These are phyloP conservation scores for Zhuqinia jingwanae DNA, from an alignment of 2,888 invertebrate species.

Conservation along the genomic window DNA sequence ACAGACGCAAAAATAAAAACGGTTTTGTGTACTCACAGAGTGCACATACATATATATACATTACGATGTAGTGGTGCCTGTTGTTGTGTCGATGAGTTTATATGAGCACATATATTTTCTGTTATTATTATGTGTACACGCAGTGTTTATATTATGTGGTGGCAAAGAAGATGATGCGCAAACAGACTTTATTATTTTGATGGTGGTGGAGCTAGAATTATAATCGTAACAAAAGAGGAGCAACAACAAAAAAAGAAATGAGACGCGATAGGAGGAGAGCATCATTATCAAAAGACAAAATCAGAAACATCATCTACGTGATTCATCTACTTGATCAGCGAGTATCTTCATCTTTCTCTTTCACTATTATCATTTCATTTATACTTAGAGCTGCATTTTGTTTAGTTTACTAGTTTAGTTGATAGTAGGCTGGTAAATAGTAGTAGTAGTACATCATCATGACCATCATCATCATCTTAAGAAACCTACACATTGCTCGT, in stretches of 20 bases:
- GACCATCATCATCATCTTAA: no score
- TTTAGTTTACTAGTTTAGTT: no score
- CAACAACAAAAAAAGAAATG: conserved; percentile 63
- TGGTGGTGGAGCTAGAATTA: conserved; percentile 46
- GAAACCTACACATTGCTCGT: no score
- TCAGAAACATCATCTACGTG: conserved; percentile 62
- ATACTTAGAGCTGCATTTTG: no score
- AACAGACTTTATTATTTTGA: conserved; percentile 8
- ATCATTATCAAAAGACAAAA: conserved; percentile 64
- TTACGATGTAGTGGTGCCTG: neutral
- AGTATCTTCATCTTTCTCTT: conserved; percentile 45
- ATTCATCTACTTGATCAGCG: conserved; percentile 49
- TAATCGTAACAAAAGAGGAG: conserved; percentile 56
- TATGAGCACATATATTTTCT: no score
- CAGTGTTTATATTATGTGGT: no score
- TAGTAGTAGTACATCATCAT: no score
- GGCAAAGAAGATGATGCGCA: conserved; percentile 15
- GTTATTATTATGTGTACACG: conserved; percentile 36
- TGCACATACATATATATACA: neutral
- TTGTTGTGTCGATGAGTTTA: conserved; percentile 64
- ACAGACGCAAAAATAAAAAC: conserved; percentile 51
- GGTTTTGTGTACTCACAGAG: conserved; percentile 5
- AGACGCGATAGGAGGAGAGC: conserved; percentile 59
- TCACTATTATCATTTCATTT: neutral
- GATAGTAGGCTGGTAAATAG: no score